These are phyloP conservation scores for Cotesia glomerata DNA, from an alignment of 1,140 invertebrate species.

Conservation along the genomic window DNA sequence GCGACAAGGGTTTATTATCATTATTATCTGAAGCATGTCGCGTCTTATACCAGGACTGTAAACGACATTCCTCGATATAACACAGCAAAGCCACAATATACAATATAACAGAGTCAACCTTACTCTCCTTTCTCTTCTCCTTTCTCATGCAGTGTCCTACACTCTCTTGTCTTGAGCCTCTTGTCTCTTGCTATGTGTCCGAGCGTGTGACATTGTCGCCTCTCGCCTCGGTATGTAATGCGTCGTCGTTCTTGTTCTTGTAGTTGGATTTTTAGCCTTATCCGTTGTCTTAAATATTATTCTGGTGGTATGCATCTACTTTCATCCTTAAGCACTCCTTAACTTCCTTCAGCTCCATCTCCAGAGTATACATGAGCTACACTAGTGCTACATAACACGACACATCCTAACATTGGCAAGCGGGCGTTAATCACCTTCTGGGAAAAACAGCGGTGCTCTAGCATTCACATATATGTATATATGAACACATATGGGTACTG, in stretches of 20 bases:
- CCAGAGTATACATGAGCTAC: neutral
- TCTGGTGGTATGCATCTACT: neutral
- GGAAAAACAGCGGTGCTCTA: slow-evolving; percentile 27
- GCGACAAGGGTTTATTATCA: slow-evolving; percentile 27
- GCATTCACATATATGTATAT: neutral
- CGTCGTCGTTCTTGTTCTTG: too few relatives aligned
- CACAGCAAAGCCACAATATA: too few relatives aligned
- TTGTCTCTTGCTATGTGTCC: neutral
- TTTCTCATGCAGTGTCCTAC: too few relatives aligned
- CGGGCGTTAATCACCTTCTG: slow-evolving; percentile 43
- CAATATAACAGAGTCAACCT: neutral
- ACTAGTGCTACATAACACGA: slow-evolving; percentile 1
- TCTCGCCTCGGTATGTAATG: neutral
- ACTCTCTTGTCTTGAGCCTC: neutral
- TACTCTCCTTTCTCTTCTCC: slow-evolving; percentile 8
- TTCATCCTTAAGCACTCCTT: too few relatives aligned
- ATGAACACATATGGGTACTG: neutral
- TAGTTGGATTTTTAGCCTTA: neutral
- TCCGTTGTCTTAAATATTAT: neutral
- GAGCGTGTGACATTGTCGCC: neutral
- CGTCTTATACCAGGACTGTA: neutral
- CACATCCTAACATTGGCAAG: slow-evolving; percentile 24
- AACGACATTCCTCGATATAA: slow-evolving; percentile 20
- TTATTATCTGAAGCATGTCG: slow-evolving; percentile 21
- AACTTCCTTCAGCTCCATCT: neutral